These are phyloP conservation scores for Zoanthus solanderi DNA, from an alignment of 92 coral and sea anemone species.

Conservation along the genomic window DNA sequence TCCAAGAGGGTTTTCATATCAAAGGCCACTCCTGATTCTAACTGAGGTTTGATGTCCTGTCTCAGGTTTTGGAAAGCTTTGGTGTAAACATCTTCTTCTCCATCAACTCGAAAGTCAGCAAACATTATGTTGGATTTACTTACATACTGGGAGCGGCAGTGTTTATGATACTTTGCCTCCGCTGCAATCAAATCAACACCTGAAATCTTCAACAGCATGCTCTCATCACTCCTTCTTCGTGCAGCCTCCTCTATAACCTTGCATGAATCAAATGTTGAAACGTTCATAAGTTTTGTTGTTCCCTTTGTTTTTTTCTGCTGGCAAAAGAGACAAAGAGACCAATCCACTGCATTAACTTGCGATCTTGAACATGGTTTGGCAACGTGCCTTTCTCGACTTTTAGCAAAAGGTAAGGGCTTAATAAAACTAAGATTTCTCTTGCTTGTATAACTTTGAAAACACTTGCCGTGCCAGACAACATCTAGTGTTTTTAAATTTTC, in stretches of 20 bases:
- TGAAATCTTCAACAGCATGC: neutral
- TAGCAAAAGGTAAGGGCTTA: neutral
- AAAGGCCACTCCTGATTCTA: neutral
- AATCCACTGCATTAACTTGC: slow-evolving; percentile 22
- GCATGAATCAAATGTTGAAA: neutral
- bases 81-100: neutral
- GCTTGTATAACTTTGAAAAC: neutral
- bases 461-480: too few relatives aligned
- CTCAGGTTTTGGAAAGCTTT: neutral
- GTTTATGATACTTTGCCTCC: neutral
- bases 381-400: too few relatives aligned
- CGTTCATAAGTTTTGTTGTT: neutral
- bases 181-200: neutral
- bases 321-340: slow-evolving; percentile 56
- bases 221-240: neutral
- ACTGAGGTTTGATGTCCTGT: neutral
- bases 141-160: neutral
- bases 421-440: neutral
- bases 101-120: neutral
- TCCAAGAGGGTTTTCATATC: neutral
- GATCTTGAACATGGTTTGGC: slow-evolving; percentile 32
- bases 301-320: slow-evolving; percentile 38
- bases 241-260: neutral
- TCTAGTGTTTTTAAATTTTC: neutral
- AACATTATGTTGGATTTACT: neutral